Evolutionary conservation across 2,797 vertebrate genomes (phyloP).

Genomic region (Lepidocolaptes lacrymiger): DNA sequence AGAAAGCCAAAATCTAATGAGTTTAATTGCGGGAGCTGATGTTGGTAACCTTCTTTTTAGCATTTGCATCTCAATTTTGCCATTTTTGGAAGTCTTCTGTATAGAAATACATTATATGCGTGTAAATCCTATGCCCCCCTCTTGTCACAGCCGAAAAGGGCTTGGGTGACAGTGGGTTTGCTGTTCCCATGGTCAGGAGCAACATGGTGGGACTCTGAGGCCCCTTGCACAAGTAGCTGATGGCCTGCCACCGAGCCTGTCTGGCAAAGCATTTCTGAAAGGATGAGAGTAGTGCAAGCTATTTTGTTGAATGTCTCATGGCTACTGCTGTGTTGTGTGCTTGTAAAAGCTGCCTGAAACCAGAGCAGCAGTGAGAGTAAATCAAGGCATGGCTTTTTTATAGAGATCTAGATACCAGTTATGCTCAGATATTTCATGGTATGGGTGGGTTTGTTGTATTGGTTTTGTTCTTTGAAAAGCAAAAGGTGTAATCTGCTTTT

Average conservation of each 20-base stretch:
- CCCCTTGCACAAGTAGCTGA: background rate
- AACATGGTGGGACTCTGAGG: background rate
- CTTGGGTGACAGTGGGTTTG: background rate
- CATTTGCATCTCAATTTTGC: background rate
- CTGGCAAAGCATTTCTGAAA: background rate
- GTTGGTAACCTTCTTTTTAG: background rate
- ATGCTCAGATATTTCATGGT: background rate
- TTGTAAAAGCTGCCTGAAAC: background rate
- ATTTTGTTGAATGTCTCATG: background rate
- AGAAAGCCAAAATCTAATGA: background rate
- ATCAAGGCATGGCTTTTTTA: background rate
- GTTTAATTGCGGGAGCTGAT: constrained; percentile 13
- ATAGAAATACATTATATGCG: background rate
- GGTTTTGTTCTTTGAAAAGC: background rate
- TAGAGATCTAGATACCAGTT: background rate
- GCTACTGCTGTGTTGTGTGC: background rate
- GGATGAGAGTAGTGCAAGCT: background rate
- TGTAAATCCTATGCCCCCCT: background rate
- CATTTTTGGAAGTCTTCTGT: background rate
- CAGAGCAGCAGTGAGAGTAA: background rate
- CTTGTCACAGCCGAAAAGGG: background rate
- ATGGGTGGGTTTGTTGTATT: rapidly evolving
- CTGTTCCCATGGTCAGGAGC: background rate
- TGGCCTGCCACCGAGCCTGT: background rate
- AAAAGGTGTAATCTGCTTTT: background rate